A percentile compares a stretch with the other conserved stretches of the same genome.
Conservation (phyloP, 1,140 invertebrate species). For the Brachionus calyciflorus region DNA sequence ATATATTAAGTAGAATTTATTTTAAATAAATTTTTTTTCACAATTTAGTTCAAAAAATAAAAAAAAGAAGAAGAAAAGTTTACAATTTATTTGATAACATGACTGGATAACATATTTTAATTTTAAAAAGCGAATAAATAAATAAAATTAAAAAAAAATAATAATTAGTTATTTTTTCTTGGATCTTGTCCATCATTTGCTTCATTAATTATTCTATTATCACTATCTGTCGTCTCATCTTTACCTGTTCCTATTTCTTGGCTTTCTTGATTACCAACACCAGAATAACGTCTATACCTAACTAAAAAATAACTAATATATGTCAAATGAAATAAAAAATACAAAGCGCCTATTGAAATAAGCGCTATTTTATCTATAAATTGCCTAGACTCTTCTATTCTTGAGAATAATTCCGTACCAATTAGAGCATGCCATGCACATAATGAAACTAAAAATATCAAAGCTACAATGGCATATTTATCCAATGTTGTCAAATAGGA, state of each 20-base stretch:
- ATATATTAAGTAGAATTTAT: too few species aligned
- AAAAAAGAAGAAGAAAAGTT: too few species aligned
- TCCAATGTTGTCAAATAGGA: slow-evolving; percentile 46
- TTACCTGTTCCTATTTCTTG: neutral
- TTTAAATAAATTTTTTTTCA: too few species aligned
- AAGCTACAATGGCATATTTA: slow-evolving; percentile 40
- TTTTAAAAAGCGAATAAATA: too few species aligned
- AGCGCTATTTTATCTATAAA: slow-evolving; percentile 16
- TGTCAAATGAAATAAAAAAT: slow-evolving; percentile 39
- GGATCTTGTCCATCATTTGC: neutral
- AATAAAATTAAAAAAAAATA: too few species aligned
- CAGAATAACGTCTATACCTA: slow-evolving; percentile 36
- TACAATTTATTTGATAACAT: too few species aligned
- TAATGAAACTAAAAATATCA: slow-evolving; percentile 39
- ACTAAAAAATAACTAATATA: slow-evolving; percentile 28
- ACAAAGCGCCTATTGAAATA: slow-evolving; percentile 2
- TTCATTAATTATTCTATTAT: neutral
- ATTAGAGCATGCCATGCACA: slow-evolving; percentile 41
- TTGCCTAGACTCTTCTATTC: neutral
- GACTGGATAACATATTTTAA: too few species aligned
- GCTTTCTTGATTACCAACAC: slow-evolving; percentile 5
- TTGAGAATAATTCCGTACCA: slow-evolving; percentile 31
- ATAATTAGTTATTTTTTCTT: slow-evolving; percentile 28
- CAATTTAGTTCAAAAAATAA: too few species aligned
- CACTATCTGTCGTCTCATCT: too few species aligned